Evolutionary conservation across 1,140 invertebrate species (phyloP).

Genomic region (Aphis gossypii): DNA sequence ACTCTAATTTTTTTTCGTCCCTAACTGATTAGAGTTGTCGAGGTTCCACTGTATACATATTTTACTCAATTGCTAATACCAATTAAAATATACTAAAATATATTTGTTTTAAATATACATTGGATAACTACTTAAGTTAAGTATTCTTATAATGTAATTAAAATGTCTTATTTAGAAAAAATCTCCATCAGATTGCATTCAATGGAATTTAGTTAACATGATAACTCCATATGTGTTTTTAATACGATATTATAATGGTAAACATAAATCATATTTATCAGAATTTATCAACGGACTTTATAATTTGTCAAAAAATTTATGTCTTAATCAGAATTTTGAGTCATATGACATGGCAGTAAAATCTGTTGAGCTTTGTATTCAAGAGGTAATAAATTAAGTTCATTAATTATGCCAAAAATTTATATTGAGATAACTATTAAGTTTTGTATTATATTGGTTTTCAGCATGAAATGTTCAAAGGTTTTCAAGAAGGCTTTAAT

Average conservation of each 20-base stretch:
- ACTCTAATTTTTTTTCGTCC: too few species aligned
- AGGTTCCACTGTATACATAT: too few species aligned
- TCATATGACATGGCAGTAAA: conserved; percentile 69
- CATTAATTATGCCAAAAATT: not conserved
- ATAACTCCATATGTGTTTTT: conserved; percentile 73
- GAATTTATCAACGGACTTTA: conserved; percentile 70
- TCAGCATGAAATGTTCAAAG: conserved; percentile 63
- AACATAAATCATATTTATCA: conserved; percentile 69
- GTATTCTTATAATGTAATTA: conserved; percentile 36
- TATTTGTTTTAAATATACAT: not conserved
- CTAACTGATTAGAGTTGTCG: too few species aligned
- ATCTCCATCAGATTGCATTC: conserved; percentile 70
- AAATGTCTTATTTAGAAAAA: conserved; percentile 68
- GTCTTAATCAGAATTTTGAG: conserved; percentile 70
- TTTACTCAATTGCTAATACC: too few species aligned
- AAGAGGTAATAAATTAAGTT: conserved; percentile 42
- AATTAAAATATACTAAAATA: too few species aligned
- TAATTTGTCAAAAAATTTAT: conserved; percentile 70
- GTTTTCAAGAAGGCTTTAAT: conserved; percentile 63
- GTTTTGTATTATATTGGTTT: not conserved
- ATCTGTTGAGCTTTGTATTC: conserved; percentile 69
- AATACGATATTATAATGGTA: conserved; percentile 75
- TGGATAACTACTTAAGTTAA: not conserved
- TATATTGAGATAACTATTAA: not conserved
- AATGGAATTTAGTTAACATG: conserved; percentile 75